phyloP scores from a whole-genome alignment of 2,113 vertebrate genomes.

The Perca flavescens region DNA sequence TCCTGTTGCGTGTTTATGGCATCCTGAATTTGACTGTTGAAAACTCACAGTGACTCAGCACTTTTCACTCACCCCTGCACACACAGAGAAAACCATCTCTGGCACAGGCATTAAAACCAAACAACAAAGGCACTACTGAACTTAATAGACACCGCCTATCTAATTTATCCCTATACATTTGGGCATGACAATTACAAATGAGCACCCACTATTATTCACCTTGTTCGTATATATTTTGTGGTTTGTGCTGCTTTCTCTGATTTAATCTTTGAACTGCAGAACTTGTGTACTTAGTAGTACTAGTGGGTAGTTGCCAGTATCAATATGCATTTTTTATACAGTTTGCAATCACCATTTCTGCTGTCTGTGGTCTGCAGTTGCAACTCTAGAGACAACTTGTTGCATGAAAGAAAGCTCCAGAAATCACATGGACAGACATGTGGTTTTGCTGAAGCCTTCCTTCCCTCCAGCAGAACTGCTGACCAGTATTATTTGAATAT shows the following conservation, averaged over 20 bases:
- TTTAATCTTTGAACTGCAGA: not conserved
- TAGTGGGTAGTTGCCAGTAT: no score
- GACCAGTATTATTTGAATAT: not conserved
- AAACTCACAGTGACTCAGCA: slow-evolving; percentile 67
- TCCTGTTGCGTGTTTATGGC: not conserved
- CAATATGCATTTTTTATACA: not conserved
- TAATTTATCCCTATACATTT: not conserved
- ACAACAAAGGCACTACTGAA: not conserved
- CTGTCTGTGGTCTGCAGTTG: not conserved
- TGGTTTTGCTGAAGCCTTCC: not conserved
- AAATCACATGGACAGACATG: not conserved
- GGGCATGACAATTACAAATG: not conserved
- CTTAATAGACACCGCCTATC: not conserved
- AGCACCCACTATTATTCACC: not conserved
- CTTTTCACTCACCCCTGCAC: slow-evolving; percentile 33
- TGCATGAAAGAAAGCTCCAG: not conserved
- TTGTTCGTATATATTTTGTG: not conserved
- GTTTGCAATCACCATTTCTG: not conserved
- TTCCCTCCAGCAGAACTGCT: not conserved
- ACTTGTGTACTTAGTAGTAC: not conserved
- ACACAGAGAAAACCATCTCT: not conserved
- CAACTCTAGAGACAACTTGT: not conserved
- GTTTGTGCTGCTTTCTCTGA: not conserved
- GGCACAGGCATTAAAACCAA: not conserved
- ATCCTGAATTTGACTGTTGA: not conserved